These are phyloP conservation scores for Wasmannia auropunctata DNA, from an alignment of 1,140 invertebrate species.

Conservation along the genomic window DNA sequence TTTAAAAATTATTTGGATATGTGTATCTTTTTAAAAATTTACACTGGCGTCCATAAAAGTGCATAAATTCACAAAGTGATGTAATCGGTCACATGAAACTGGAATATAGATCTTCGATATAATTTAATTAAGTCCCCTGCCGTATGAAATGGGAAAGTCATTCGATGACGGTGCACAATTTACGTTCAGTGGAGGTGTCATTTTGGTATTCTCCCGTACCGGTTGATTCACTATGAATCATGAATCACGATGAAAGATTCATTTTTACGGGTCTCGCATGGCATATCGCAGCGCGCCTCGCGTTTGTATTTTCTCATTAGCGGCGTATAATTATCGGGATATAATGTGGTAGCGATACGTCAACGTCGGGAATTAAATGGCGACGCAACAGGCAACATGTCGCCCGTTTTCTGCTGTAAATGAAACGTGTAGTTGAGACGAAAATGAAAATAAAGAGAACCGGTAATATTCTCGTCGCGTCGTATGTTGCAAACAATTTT, in stretches of 20 bases:
- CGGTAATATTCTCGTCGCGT: background rate
- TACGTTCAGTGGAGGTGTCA: background rate
- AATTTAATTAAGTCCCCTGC: conserved; percentile 24
- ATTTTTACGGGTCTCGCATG: conserved; percentile 23
- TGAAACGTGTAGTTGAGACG: background rate
- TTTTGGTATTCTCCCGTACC: conserved; percentile 12
- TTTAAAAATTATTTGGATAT: background rate
- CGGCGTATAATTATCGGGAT: conserved; percentile 45
- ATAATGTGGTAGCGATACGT: conserved; percentile 45
- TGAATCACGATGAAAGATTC: conserved; percentile 47
- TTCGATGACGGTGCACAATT: conserved; percentile 39
- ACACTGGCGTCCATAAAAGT: background rate
- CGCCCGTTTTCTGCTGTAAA: background rate
- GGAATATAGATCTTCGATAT: conserved; percentile 33
- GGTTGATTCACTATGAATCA: conserved; percentile 38
- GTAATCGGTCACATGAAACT: background rate
- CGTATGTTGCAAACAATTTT: background rate
- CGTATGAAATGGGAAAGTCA: background rate
- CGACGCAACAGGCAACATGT: conserved; percentile 57
- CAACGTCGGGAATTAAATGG: conserved; percentile 65
- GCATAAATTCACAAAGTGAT: background rate
- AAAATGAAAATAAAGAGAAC: conserved; percentile 25
- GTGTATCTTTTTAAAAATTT: background rate
- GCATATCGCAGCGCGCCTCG: background rate
- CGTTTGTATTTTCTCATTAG: conserved; percentile 58